phyloP scores from a whole-genome alignment of 1,140 invertebrate species.

The Telenomus remus region DNA sequence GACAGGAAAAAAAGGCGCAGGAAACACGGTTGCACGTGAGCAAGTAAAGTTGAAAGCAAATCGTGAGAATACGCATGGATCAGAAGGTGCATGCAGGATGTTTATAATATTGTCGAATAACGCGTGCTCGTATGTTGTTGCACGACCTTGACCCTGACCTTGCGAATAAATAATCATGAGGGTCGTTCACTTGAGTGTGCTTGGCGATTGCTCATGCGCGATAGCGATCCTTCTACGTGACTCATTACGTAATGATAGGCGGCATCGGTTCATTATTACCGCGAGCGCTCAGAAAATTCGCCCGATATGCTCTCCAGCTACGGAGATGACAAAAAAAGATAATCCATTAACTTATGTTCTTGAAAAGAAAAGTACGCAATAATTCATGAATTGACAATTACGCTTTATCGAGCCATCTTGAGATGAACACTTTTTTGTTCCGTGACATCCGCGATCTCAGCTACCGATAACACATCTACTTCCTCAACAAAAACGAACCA shows the following conservation, averaged over 20 bases:
- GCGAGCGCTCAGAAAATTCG: slow-evolving; percentile 34
- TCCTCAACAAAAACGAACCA: slow-evolving; percentile 1
- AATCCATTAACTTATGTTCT: slow-evolving; percentile 46
- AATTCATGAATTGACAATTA: slow-evolving; percentile 50
- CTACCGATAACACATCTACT: slow-evolving; percentile 12
- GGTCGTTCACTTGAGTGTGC: slow-evolving; percentile 42
- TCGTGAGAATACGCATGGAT: too few species aligned
- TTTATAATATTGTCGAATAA: too few species aligned
- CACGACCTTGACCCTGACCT: slow-evolving; percentile 55
- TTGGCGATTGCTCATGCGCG: slow-evolving; percentile 23
- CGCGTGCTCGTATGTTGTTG: slow-evolving; percentile 9
- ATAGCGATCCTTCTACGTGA: slow-evolving; percentile 42
- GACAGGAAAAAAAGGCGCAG: too few species aligned
- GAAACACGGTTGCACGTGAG: too few species aligned
- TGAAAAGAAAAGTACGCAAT: slow-evolving; percentile 45
- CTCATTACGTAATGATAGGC: slow-evolving; percentile 55
- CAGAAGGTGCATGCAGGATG: too few species aligned
- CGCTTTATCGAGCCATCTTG: slow-evolving; percentile 39
- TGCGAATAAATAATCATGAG: slow-evolving; percentile 30
- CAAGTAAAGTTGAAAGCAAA: too few species aligned
- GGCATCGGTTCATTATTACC: slow-evolving; percentile 37
- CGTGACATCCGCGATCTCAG: slow-evolving; percentile 23
- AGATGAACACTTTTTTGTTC: slow-evolving; percentile 32
- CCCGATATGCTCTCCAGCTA: slow-evolving; percentile 10
- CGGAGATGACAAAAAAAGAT: slow-evolving; percentile 42